Conservation (phyloP, 1,140 invertebrate species). For the Drosophila nikananu region DNA sequence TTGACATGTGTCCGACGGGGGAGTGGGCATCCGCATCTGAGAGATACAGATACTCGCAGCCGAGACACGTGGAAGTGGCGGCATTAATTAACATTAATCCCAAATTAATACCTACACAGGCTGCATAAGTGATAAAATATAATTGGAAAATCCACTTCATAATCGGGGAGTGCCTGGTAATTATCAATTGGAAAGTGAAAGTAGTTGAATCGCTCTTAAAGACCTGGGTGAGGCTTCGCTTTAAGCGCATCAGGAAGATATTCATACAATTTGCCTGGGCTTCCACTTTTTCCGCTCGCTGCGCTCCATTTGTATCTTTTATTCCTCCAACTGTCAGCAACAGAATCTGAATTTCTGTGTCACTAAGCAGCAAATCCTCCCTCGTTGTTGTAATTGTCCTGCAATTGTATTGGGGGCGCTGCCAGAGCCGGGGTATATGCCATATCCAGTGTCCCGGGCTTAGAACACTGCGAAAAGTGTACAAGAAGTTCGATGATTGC, state of each 20-base stretch:
- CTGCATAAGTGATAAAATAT: constrained; percentile 63
- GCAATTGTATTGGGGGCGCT: constrained; percentile 41
- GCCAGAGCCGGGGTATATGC: constrained; percentile 15
- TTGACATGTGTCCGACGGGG: constrained; percentile 39
- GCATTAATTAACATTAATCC: constrained; percentile 40
- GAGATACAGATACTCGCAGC: constrained; percentile 10
- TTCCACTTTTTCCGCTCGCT: constrained; percentile 28
- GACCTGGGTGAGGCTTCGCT: neutral
- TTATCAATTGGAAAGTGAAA: constrained; percentile 33
- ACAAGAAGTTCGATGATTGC: constrained; percentile 17
- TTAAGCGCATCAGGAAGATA: constrained; percentile 15
- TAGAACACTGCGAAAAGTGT: constrained; percentile 19
- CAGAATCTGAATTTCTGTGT: constrained; percentile 59
- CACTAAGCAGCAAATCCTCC: constrained; percentile 45
- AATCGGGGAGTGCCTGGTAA: constrained; percentile 20
- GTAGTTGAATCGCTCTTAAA: constrained; percentile 21
- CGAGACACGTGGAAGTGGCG: constrained; percentile 44
- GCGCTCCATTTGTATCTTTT: constrained; percentile 56
- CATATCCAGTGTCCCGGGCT: neutral
- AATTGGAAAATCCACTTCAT: constrained; percentile 66
- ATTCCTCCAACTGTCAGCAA: constrained; percentile 56
- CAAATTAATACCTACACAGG: constrained; percentile 47
- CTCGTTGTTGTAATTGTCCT: constrained; percentile 32
- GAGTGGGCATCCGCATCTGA: neutral
- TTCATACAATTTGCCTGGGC: constrained; percentile 12